Percentiles rank a stretch among this genome's conserved stretches.
These are phyloP conservation scores for Naso thynnoides DNA, from an alignment of 2,797 vertebrate genomes.

Conservation along the genomic window DNA sequence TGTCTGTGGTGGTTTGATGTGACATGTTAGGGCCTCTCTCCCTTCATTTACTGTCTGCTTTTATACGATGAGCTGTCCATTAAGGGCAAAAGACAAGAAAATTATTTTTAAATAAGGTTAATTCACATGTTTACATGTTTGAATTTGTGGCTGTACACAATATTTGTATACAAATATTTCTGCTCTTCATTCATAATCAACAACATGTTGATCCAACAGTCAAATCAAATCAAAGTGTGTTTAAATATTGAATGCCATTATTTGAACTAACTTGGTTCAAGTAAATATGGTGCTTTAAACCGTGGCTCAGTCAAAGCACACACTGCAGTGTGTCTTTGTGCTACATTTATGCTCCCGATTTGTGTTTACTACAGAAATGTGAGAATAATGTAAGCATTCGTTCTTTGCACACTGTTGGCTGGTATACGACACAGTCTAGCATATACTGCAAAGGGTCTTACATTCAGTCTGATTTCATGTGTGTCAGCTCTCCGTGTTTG, in stretches of 20 bases:
- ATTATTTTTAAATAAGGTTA: background rate
- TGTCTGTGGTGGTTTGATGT: too few species aligned
- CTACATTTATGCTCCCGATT: background rate
- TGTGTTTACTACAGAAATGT: background rate
- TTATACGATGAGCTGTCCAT: background rate
- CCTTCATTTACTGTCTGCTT: background rate
- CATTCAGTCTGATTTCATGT: constrained; percentile 28
- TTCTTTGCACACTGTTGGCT: background rate
- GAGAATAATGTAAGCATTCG: background rate
- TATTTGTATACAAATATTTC: background rate
- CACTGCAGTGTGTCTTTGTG: background rate
- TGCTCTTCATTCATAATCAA: background rate
- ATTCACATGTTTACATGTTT: background rate
- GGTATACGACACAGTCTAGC: background rate
- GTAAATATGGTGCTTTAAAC: background rate
- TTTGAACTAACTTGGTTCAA: background rate
- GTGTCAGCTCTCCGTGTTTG: constrained; percentile 19
- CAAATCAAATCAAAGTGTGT: background rate
- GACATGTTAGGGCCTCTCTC: background rate
- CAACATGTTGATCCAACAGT: background rate
- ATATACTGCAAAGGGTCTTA: constrained; percentile 4
- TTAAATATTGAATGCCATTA: background rate
- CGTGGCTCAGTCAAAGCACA: background rate
- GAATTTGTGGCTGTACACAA: background rate
- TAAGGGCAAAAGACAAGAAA: background rate